Base-by-base conservation (phyloP, 1,140 invertebrate genomes). In the Zaprionus tsacasi region DNA sequence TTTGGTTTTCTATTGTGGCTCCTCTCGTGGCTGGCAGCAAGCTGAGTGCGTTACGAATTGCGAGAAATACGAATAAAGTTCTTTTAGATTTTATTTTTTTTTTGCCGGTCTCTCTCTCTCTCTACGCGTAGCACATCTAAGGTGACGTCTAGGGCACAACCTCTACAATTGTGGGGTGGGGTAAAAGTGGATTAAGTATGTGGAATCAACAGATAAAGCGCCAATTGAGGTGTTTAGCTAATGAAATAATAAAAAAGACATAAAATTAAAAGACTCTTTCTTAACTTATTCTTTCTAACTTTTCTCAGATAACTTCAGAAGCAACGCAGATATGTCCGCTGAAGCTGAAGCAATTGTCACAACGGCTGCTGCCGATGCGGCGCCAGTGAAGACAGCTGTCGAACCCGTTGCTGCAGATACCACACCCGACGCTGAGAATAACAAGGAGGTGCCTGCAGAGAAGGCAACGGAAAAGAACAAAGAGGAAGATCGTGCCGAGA, bases 61-160 rank as follows among this genome's bases (percentile, higher is more conserved):
- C 43, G 25, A 40, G 13, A 61, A 50, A 57, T 52, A 73, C 25
- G 25, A 68, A 27, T 50, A 58, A 56, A 57, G 25, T 27, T 36
- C 33, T 66, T 50, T 48, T 45, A 30, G 45, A 36, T 35, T 52
- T 63, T 64, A 12, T 43, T 27, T 40, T 73, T 60, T 43, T 27
- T 40, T 73, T 60, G 64, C 65, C 61, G 74, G 70, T 70, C 64
- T 71, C 55, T 86, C 2, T 21, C 21, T 21, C 21, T 21, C 27
- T 30, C 77, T 88, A 76, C 81, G 81, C 50, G 40, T 45, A 55
- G 50, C 85, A 85, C 85, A 88, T 79, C 85, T 57, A 89, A 88
- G 71, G 85, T 88, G 85, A 88, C 85, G 85, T 79, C 85, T 81
- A 83, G 81, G 85, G 85, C 78, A 89, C 85, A 89, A 85, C 76